phyloP scores from a whole-genome alignment of 2,113 vertebrate species.

The Canis aureus region DNA sequence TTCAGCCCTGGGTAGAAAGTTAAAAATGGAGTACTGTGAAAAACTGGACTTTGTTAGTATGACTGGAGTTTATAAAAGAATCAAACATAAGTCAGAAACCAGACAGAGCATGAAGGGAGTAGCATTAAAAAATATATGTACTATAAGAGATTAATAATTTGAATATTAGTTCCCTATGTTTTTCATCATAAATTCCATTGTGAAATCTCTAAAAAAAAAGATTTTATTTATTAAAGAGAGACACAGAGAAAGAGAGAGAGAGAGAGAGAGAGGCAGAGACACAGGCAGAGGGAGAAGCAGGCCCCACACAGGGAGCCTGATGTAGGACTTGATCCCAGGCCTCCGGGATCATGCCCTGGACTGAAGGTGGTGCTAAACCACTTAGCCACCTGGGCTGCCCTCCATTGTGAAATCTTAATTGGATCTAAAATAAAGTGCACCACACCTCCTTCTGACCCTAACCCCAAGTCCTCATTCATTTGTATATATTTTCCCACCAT shows the following conservation, averaged over 20 bases:
- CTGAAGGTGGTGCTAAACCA: no score
- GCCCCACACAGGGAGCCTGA: no score
- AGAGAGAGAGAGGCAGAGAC: no score
- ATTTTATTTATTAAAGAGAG: no score
- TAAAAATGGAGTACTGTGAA: neutral
- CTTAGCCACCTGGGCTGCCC: no score
- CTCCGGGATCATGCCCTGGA: no score
- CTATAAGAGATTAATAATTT: neutral
- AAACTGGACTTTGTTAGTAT: neutral
- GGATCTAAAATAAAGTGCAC: neutral
- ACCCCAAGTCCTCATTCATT: neutral
- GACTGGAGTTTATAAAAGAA: neutral
- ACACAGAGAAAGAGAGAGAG: no score
- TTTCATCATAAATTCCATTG: neutral
- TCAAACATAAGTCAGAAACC: neutral
- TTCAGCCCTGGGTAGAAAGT: neutral
- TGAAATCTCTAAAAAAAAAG: neutral
- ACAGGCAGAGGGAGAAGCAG: no score
- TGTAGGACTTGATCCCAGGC: no score
- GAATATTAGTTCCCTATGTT: neutral
- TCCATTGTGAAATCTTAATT: neutral
- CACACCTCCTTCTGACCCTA: neutral
- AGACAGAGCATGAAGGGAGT: neutral
- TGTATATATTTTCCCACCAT: neutral
- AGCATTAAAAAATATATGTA: neutral